Conservation (phyloP, 2,888 invertebrate genomes). For the Blastobasis adustella region DNA sequence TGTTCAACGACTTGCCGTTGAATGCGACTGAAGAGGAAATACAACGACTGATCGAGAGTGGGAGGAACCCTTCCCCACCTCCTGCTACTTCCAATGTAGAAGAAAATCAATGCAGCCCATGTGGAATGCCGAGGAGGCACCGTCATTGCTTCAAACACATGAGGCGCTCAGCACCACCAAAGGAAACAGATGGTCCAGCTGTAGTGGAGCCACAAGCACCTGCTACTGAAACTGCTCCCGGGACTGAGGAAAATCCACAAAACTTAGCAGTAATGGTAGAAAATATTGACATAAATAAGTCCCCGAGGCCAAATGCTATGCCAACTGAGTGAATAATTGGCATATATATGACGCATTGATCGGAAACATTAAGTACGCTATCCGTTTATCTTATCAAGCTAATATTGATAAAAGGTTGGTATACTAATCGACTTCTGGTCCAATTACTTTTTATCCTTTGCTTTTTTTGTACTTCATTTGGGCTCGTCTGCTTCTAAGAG, state of each 20-base stretch:
- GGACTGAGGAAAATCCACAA: neutral
- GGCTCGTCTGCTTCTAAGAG: no score
- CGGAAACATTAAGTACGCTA: neutral
- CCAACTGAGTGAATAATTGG: neutral
- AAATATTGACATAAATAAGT: slow-evolving; percentile 12
- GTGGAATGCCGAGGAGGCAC: no score
- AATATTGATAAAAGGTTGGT: slow-evolving; percentile 1
- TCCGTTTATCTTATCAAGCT: neutral
- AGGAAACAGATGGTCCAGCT: no score
- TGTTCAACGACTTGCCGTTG: neutral
- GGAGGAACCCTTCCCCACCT: neutral
- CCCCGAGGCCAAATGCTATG: slow-evolving; percentile 2
- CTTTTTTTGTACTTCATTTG: no score
- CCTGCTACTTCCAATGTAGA: neutral
- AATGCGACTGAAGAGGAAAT: neutral
- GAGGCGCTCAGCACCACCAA: no score
- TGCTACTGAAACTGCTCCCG: neutral
- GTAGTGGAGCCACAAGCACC: neutral
- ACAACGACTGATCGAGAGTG: neutral
- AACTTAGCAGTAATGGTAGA: slow-evolving; percentile 21
- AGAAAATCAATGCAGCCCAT: no score
- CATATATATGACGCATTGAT: neutral
- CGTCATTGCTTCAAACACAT: no score
- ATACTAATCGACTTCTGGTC: neutral
- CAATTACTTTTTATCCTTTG: no score